These are phyloP conservation scores for Acleris sparsana DNA, from an alignment of 2,888 invertebrate species.

Conservation along the genomic window DNA sequence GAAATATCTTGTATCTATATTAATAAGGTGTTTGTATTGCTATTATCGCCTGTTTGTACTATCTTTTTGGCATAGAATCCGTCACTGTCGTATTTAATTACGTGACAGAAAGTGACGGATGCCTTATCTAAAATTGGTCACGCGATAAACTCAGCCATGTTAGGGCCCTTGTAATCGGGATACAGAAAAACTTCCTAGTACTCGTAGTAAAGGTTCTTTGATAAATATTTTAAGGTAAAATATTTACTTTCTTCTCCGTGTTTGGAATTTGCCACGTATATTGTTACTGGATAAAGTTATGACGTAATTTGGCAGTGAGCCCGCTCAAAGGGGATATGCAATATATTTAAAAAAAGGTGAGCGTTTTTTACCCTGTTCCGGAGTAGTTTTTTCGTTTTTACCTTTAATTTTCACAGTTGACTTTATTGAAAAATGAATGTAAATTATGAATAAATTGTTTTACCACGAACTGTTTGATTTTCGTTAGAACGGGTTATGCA, in stretches of 20 bases:
- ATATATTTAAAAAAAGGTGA: slow-evolving; percentile 21
- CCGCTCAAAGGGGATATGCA: slow-evolving; percentile 20
- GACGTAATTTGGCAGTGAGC: slow-evolving; percentile 30
- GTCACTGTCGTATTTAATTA: no score
- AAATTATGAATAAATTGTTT: no score
- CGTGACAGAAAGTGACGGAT: no score
- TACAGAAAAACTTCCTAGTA: no score
- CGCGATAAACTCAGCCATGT: no score
- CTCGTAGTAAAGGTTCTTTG: no score
- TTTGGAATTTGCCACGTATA: slow-evolving; percentile 8
- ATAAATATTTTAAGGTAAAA: neutral
- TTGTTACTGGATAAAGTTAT: slow-evolving; percentile 20
- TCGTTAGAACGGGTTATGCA: neutral
- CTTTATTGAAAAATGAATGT: neutral
- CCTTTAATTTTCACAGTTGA: neutral
- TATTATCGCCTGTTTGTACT: no score
- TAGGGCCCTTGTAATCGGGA: no score
- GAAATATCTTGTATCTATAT: no score
- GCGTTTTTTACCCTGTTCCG: slow-evolving; percentile 26
- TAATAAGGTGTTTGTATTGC: no score
- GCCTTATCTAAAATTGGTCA: no score
- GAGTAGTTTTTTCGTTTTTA: neutral
- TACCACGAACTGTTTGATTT: neutral
- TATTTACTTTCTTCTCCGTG: slow-evolving; percentile 4
- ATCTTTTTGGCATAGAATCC: no score